phyloP scores from a whole-genome alignment of 2,113 vertebrate genomes.

The Bubalus kerabau region DNA sequence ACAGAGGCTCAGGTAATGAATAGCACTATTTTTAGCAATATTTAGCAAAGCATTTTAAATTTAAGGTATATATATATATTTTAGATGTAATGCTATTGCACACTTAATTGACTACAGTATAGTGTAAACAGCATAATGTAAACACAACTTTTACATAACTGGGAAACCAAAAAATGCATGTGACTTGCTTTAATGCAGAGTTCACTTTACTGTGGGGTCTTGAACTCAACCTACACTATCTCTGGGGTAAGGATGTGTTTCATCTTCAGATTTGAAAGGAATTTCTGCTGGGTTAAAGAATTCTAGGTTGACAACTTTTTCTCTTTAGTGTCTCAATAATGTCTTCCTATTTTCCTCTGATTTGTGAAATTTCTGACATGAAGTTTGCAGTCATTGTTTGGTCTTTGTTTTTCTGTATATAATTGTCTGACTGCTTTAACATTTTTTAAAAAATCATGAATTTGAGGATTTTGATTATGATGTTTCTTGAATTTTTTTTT shows the following conservation, averaged over 20 bases:
- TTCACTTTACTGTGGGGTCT: neutral
- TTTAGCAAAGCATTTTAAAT: neutral
- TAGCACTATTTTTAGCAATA: neutral
- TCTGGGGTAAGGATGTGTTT: neutral
- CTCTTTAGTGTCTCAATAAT: neutral
- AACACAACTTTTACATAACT: neutral
- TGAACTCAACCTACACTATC: neutral
- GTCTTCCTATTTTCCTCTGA: neutral
- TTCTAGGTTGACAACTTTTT: neutral
- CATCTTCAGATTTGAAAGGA: neutral
- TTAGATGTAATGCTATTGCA: neutral
- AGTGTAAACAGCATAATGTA: neutral
- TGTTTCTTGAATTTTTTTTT: neutral
- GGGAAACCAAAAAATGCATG: neutral
- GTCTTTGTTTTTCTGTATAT: slow-evolving; percentile 11
- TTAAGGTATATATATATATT: neutral
- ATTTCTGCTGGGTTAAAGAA: neutral
- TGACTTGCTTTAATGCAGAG: neutral
- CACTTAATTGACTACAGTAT: neutral
- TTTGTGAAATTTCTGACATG: neutral
- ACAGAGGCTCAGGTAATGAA: neutral
- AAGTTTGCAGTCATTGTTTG: neutral
- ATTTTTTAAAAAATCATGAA: neutral
- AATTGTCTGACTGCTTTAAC: neutral
- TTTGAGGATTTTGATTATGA: neutral